Conservation (phyloP, 2,888 invertebrate species). For the Malachius bipustulatus region DNA sequence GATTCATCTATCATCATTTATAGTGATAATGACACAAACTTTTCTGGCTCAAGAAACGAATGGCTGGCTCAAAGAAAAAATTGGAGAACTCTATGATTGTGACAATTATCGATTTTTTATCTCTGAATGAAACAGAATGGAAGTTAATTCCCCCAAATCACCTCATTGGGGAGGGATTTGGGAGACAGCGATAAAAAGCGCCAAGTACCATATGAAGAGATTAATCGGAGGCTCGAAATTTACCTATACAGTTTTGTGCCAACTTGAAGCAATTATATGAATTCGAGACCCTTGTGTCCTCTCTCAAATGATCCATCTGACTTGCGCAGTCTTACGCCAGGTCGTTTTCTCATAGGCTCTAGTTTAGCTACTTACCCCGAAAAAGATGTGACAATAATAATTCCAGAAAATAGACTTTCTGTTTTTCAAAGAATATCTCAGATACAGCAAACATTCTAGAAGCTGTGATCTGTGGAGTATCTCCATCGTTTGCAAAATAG, state of each 20-base stretch:
- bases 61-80: no score
- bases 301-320: slow-evolving; percentile 10
- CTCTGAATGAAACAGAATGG: slow-evolving; percentile 10
- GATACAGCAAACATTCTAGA: slow-evolving; percentile 11
- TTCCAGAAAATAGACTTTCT: slow-evolving; percentile 8
- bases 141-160: slow-evolving; percentile 11
- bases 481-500: slow-evolving; percentile 11
- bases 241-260: slow-evolving; percentile 9
- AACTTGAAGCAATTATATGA: slow-evolving; percentile 12
- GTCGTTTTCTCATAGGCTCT: slow-evolving; percentile 11
- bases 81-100: background rate
- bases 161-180: slow-evolving; percentile 12
- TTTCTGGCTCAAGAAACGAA: no score
- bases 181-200: slow-evolving; percentile 13
- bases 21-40: background rate
- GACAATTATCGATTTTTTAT: slow-evolving; percentile 6
- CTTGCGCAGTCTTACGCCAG: slow-evolving; percentile 9
- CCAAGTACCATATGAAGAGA: slow-evolving; percentile 11
- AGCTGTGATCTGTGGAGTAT: slow-evolving; percentile 13
- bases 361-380: slow-evolving; percentile 6
- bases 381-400: slow-evolving; percentile 5
- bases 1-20: no score
- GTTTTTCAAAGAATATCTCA: slow-evolving; percentile 8
- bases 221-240: slow-evolving; percentile 7
- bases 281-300: slow-evolving; percentile 9